These are phyloP conservation scores for Diuraphis noxia DNA, from an alignment of 1,140 invertebrate genomes.

Conservation along the genomic window DNA sequence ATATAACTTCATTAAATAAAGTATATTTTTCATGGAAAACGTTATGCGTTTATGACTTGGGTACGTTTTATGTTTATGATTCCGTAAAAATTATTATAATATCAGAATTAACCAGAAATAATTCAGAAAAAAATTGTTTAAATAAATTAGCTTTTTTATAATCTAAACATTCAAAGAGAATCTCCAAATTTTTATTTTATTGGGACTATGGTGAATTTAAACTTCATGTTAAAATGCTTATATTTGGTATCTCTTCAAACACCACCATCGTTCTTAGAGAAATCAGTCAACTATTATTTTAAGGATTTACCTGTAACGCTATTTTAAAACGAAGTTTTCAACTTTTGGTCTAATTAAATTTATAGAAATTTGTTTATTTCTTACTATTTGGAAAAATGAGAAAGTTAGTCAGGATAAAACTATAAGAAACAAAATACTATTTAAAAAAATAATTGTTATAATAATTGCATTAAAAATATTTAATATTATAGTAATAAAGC, in stretches of 20 bases:
- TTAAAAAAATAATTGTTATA: background rate
- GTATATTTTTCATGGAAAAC: background rate
- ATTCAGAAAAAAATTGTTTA: background rate
- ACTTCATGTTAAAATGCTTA: background rate
- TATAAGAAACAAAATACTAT: background rate
- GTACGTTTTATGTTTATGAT: background rate
- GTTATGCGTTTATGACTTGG: background rate
- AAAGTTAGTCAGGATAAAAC: background rate
- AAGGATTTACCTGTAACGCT: background rate
- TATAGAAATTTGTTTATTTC: background rate
- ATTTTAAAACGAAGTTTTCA: background rate
- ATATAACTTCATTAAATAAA: background rate
- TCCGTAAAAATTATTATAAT: background rate
- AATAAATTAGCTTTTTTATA: background rate
- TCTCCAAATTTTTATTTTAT: background rate
- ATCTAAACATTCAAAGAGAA: background rate
- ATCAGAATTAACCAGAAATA: background rate
- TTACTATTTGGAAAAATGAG: background rate
- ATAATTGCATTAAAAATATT: background rate
- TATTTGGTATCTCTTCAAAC: background rate
- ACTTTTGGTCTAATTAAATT: no score
- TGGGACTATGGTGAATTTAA: background rate
- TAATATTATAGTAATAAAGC: background rate
- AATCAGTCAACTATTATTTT: background rate
- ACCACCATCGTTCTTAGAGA: background rate